Evolutionary conservation across 2,797 vertebrate species (phyloP).

Genomic region (Melanotaenia maccullochi): DNA sequence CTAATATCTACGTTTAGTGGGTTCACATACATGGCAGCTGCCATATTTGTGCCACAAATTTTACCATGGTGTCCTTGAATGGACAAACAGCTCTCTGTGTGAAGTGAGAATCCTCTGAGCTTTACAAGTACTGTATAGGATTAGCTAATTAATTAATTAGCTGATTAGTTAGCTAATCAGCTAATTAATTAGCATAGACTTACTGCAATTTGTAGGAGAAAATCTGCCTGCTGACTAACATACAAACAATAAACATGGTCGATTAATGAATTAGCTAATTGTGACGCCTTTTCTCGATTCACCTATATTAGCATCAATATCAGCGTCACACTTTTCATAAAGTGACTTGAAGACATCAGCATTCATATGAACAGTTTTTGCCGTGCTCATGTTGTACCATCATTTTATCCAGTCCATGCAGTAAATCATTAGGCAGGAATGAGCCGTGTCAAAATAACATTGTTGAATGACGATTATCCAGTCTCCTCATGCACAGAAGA

Average conservation of each 20-base stretch:
- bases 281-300: background rate
- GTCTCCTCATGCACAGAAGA: background rate
- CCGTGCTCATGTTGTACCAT: background rate
- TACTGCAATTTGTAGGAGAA: background rate
- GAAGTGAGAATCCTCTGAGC: too few relatives aligned
- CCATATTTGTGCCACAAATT: too few relatives aligned
- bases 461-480: conserved; percentile 4
- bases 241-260: background rate
- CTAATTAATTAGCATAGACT: background rate
- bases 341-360: background rate
- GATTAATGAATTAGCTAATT: background rate
- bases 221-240: background rate
- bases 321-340: background rate
- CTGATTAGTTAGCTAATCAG: too few relatives aligned
- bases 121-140: too few relatives aligned
- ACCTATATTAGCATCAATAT: background rate
- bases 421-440: background rate
- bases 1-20: too few relatives aligned
- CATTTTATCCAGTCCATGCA: background rate
- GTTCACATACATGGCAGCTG: too few relatives aligned
- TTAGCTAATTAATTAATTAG: too few relatives aligned
- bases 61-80: too few relatives aligned
- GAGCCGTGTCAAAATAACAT: conserved; percentile 11
- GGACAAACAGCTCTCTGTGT: too few relatives aligned
- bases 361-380: background rate